Conservation (phyloP, 1,140 invertebrate genomes). For the Tetragonula clypearis region DNA sequence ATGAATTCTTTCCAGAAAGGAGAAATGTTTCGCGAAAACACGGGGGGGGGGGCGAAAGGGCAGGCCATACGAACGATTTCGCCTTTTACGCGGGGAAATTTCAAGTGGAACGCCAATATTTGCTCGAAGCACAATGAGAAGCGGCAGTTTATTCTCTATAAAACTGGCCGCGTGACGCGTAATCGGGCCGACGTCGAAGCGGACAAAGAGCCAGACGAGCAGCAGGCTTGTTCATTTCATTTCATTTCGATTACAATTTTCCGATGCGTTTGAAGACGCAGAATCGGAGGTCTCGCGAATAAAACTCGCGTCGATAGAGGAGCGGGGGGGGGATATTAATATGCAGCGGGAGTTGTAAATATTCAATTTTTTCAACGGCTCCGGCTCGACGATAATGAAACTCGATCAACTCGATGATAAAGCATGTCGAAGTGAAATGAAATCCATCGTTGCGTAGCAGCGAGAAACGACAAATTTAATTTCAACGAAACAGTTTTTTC, state of each 20-base stretch:
- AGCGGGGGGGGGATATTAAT: background rate
- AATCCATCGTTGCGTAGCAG: background rate
- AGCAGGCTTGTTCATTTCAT: slow-evolving; percentile 3
- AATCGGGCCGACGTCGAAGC: background rate
- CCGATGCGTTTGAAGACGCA: background rate
- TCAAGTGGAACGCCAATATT: background rate
- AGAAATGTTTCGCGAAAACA: no score
- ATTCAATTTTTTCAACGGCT: background rate
- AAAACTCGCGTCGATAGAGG: background rate
- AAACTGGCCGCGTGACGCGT: background rate
- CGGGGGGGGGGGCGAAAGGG: background rate
- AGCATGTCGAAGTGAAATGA: background rate
- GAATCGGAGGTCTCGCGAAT: background rate
- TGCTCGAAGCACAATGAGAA: background rate
- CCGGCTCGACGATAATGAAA: background rate
- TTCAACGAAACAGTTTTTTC: background rate
- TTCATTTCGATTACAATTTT: background rate
- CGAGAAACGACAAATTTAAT: background rate
- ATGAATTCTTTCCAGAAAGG: background rate
- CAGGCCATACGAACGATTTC: no score
- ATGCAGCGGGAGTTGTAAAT: background rate
- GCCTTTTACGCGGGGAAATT: background rate
- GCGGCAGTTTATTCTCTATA: background rate
- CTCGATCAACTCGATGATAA: background rate
- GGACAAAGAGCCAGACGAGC: background rate